phyloP scores from a whole-genome alignment of 2,113 vertebrate genomes.

The Pelodiscus sinensis region DNA sequence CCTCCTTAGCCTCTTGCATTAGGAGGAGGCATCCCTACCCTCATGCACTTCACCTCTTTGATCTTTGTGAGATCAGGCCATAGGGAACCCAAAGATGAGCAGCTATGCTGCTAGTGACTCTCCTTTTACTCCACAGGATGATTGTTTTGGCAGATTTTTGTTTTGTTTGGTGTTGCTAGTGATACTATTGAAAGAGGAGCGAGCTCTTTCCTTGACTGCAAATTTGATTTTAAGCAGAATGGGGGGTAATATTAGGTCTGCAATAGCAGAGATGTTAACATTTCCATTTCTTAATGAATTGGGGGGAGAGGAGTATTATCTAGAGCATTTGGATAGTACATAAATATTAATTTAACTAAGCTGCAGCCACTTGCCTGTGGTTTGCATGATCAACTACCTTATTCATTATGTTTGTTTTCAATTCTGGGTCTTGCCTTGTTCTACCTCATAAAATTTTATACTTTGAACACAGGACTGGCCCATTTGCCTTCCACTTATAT shows the following conservation, averaged over 20 bases:
- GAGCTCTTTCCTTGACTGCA: not conserved
- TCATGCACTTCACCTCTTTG: not conserved
- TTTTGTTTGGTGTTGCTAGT: rapidly evolving
- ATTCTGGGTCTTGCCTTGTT: not conserved
- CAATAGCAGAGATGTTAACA: not conserved
- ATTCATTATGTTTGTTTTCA: not conserved
- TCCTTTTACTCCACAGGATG: not conserved
- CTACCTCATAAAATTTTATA: not conserved
- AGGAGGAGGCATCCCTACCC: not conserved
- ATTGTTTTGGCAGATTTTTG: not conserved
- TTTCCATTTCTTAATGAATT: not conserved
- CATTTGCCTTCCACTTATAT: not conserved
- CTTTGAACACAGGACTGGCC: not conserved
- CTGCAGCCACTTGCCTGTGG: not conserved
- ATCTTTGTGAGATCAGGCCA: not conserved
- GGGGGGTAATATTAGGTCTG: not conserved
- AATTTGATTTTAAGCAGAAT: not conserved
- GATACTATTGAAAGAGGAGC: not conserved
- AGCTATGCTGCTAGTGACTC: not conserved
- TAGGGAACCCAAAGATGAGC: not conserved
- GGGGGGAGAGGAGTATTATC: not conserved
- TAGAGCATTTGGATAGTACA: not conserved
- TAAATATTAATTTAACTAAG: not conserved
- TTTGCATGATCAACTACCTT: not conserved
- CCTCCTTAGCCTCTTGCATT: not conserved